Percentiles rank a stretch among this genome's conserved stretches.
These are phyloP conservation scores for Dallia pectoralis DNA, from an alignment of 2,797 vertebrate species.

Conservation along the genomic window DNA sequence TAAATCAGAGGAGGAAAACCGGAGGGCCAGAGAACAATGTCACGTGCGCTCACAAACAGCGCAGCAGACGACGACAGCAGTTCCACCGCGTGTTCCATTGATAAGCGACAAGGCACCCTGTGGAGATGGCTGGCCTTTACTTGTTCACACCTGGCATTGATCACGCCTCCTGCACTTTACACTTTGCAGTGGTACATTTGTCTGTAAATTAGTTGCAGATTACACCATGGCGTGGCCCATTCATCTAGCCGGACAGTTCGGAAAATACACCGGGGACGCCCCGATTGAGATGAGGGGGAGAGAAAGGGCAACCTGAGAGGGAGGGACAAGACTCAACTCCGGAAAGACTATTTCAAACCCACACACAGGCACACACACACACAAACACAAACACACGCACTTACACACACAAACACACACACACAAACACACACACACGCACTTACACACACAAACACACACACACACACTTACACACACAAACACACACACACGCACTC, in stretches of 20 bases:
- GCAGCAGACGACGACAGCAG: neutral
- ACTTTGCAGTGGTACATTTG: neutral
- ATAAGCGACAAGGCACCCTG: neutral
- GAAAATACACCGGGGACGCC: neutral
- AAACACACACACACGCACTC: neutral
- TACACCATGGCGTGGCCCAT: neutral
- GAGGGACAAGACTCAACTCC: neutral
- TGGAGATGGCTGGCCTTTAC: neutral
- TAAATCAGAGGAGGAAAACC: neutral
- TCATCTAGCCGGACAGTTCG: neutral
- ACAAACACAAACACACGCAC: neutral
- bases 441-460: neutral
- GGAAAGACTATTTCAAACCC: too few relatives aligned
- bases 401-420: neutral
- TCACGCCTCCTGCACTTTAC: neutral
- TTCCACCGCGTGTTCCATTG: neutral
- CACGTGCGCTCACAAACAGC: neutral
- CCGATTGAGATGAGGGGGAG: neutral
- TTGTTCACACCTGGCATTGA: neutral
- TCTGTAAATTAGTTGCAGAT: neutral
- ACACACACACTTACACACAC: neutral
- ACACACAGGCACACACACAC: neutral
- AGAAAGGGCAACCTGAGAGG: neutral
- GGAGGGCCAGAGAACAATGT: neutral
- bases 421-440: neutral